phyloP scores from a whole-genome alignment of 2,888 invertebrate genomes.

The Seira sanloemensis region DNA sequence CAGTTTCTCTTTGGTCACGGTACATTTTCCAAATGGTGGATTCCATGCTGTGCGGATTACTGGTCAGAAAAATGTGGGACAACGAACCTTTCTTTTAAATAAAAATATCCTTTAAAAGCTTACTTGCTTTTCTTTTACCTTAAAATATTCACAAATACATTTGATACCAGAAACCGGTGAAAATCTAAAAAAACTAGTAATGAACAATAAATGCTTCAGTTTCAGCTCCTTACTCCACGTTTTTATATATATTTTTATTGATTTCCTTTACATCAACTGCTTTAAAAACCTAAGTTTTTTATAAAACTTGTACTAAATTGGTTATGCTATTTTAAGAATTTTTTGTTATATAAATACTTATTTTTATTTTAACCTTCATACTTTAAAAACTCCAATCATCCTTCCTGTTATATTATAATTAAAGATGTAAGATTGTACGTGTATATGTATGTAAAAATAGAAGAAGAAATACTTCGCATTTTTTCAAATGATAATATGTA shows the following conservation, averaged over 20 bases:
- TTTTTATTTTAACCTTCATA: constrained; percentile 20
- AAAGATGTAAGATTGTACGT: neutral
- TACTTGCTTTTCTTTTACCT: no score
- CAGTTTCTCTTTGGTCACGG: neutral
- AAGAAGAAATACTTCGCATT: neutral
- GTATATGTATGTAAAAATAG: neutral
- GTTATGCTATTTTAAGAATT: neutral
- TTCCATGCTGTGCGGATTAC: neutral
- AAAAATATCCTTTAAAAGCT: neutral
- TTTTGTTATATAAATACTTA: constrained; percentile 3
- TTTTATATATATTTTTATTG: constrained; percentile 2
- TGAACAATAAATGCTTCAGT: no score
- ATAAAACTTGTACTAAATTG: constrained; percentile 9
- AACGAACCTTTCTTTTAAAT: neutral
- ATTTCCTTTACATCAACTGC: no score
- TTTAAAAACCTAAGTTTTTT: neutral
- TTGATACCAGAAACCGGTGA: no score
- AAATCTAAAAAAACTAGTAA: no score
- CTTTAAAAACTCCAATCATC: constrained; percentile 42
- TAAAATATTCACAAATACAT: no score
- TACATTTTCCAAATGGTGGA: constrained; percentile 19
- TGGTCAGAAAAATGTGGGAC: no score
- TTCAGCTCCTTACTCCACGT: neutral
- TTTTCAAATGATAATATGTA: neutral
- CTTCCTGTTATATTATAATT: constrained; percentile 34